These are phyloP conservation scores for Lasiurus cinereus DNA, from an alignment of 2,113 vertebrate species.

Conservation along the genomic window DNA sequence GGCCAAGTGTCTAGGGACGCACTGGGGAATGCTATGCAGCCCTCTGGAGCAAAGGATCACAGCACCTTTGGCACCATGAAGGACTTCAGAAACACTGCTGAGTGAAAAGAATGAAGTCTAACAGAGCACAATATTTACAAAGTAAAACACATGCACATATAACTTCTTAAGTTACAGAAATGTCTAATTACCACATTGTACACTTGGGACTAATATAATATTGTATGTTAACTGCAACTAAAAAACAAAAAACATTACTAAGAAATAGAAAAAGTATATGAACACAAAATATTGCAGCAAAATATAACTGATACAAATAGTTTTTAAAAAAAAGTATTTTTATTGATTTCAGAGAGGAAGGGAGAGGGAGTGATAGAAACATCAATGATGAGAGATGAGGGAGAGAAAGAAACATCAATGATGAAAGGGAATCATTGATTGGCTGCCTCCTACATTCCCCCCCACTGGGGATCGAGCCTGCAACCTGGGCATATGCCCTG, in stretches of 20 bases:
- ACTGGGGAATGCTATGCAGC: neutral
- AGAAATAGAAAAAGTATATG: neutral
- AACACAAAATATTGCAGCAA: neutral
- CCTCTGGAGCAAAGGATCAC: neutral
- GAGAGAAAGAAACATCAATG: too few species aligned
- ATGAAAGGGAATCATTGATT: too few species aligned
- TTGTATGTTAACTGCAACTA: neutral
- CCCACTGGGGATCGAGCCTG: too few species aligned
- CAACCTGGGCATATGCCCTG: too few species aligned
- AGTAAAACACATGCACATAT: neutral
- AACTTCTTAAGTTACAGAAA: neutral
- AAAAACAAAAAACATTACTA: neutral
- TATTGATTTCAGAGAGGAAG: too few species aligned
- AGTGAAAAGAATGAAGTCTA: neutral
- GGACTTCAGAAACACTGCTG: neutral
- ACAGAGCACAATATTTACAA: neutral
- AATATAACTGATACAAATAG: neutral
- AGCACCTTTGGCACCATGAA: neutral
- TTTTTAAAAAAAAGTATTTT: too few species aligned
- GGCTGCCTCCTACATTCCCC: too few species aligned
- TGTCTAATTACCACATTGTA: neutral
- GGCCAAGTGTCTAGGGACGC: neutral
- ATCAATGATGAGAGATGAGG: too few species aligned
- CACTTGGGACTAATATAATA: neutral
- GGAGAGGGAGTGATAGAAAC: too few species aligned